These are phyloP conservation scores for Saccostrea glomerata DNA, from an alignment of 1,140 invertebrate species.

Conservation along the genomic window DNA sequence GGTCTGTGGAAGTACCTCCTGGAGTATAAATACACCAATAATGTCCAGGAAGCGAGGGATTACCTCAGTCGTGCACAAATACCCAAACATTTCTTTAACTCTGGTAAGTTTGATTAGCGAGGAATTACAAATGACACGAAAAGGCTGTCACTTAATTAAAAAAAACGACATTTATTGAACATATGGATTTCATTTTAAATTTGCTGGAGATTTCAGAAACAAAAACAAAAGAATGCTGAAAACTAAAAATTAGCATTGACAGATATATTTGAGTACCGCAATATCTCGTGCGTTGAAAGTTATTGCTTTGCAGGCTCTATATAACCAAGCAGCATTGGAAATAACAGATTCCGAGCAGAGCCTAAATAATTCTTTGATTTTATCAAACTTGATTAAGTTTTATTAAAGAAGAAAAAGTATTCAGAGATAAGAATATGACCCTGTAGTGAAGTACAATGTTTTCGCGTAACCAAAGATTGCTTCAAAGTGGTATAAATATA, in stretches of 20 bases:
- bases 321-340: not conserved
- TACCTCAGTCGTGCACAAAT: not conserved
- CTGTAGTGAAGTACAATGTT: not conserved
- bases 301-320: not conserved
- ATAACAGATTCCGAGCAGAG: not conserved
- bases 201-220: too few relatives aligned
- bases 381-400: conserved; percentile 28
- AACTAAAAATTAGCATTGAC: not conserved
- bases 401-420: conserved; percentile 26
- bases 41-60: not conserved
- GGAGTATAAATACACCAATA: not conserved
- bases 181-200: too few relatives aligned
- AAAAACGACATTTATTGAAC: too few relatives aligned
- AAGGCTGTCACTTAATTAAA: too few relatives aligned
- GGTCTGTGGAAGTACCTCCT: not conserved
- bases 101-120: not conserved
- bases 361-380: conserved; percentile 6
- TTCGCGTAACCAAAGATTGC: conserved; percentile 14
- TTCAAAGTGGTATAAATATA: not conserved
- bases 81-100: conserved; percentile 9
- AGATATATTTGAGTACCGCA: not conserved
- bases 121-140: too few relatives aligned
- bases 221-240: not conserved
- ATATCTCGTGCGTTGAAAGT: not conserved
- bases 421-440: not conserved